Conservation (phyloP, 1,140 invertebrate species). For the Aphidius ervi region DNA sequence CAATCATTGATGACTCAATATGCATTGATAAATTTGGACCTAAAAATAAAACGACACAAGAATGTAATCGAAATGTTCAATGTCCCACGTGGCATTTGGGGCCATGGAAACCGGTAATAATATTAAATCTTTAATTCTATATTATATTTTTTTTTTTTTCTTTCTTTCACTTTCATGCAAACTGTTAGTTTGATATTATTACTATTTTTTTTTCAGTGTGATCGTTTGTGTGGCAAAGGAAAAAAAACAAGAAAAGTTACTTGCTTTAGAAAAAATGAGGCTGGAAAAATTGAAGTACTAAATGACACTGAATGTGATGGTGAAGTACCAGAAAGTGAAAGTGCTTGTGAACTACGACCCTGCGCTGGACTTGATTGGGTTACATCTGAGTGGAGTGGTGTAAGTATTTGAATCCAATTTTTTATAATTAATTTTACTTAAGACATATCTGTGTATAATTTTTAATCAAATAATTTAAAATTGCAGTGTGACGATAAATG, state of each 20-base stretch:
- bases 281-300: conserved; percentile 66
- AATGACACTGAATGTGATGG: conserved; percentile 65
- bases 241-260: conserved; percentile 68
- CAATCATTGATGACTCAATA: conserved; percentile 68
- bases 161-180: neutral
- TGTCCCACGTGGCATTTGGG: conserved; percentile 83
- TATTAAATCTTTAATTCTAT: conserved; percentile 4
- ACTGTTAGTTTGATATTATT: neutral
- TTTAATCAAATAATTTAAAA: neutral
- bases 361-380: conserved; percentile 93
- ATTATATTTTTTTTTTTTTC: neutral
- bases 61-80: conserved; percentile 70
- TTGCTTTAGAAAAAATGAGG: conserved; percentile 69
- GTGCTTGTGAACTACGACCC: conserved; percentile 71
- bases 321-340: conserved; percentile 66
- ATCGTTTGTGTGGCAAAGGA: conserved; percentile 83
- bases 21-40: conserved; percentile 65
- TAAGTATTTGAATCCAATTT: conserved; percentile 53
- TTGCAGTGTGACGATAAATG: conserved; percentile 69
- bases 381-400: conserved; percentile 81
- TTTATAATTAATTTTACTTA: conserved; percentile 33
- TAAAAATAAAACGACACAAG: conserved; percentile 65
- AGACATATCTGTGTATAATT: conserved; percentile 12
- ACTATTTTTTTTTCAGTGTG: conserved; percentile 61
- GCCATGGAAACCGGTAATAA: conserved; percentile 78